Percentiles rank a stretch among this genome's conserved stretches.
phyloP scores from a whole-genome alignment of 2,888 invertebrate species.

The Metallyticus violacea region DNA sequence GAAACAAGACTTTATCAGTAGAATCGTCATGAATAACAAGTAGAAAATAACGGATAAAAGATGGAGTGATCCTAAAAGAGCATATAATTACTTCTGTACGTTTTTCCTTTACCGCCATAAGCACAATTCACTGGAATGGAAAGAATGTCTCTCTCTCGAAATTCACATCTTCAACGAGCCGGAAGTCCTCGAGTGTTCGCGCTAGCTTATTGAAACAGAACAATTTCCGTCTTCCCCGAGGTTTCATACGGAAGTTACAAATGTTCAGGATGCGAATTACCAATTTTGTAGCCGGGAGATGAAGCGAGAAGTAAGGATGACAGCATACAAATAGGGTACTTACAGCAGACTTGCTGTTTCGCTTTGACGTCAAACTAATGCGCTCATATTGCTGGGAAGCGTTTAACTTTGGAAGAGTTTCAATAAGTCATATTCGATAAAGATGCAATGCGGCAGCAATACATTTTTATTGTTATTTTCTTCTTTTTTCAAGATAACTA shows the following conservation, averaged over 20 bases:
- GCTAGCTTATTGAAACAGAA: not conserved
- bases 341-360: not conserved
- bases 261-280: not conserved
- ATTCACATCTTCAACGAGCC: not conserved
- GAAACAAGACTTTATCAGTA: no score
- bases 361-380: not conserved
- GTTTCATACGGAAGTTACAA: not conserved
- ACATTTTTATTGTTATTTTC: no score
- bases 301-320: not conserved
- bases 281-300: not conserved
- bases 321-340: not conserved
- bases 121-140: not conserved
- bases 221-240: not conserved
- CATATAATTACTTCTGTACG: not conserved
- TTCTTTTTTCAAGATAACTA: no score
- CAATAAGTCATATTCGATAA: not conserved
- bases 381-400: not conserved
- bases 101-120: not conserved
- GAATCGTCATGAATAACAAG: no score
- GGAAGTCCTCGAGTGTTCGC: not conserved
- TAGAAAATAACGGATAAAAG: no score
- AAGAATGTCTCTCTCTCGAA: not conserved
- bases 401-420: not conserved
- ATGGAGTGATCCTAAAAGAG: no score
- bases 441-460: not conserved